A percentile compares a stretch with the other conserved stretches of the same genome.
These are phyloP conservation scores for Cheilosia urbana DNA, from an alignment of 2,888 invertebrate genomes.

Conservation along the genomic window DNA sequence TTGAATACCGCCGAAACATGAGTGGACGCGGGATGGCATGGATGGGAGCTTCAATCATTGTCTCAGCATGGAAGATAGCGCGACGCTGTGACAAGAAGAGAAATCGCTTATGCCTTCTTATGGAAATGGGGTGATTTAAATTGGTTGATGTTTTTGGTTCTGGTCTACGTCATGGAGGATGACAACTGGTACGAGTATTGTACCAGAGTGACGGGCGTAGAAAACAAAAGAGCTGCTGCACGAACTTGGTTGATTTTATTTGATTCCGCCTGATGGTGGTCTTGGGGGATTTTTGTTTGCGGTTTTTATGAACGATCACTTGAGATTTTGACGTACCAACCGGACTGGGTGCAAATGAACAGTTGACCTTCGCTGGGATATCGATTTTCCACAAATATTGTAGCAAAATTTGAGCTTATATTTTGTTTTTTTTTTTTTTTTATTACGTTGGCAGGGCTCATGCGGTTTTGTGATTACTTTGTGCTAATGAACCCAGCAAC, in stretches of 20 bases:
- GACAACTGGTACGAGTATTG: neutral
- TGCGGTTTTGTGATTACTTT: too few species aligned
- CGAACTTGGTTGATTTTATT: slow-evolving; percentile 16
- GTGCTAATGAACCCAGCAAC: too few species aligned
- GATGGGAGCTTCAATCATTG: slow-evolving; percentile 29
- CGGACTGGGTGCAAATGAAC: too few species aligned
- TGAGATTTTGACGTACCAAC: too few species aligned
- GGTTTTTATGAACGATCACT: too few species aligned
- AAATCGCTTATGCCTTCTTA: slow-evolving; percentile 52
- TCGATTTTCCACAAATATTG: too few species aligned
- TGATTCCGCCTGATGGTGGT: neutral
- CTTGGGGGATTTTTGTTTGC: too few species aligned
- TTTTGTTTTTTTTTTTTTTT: too few species aligned
- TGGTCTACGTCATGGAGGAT: neutral
- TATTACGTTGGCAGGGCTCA: too few species aligned
- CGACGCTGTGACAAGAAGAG: slow-evolving; percentile 49
- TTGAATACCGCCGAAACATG: slow-evolving; percentile 64
- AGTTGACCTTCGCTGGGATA: too few species aligned
- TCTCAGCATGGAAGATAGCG: slow-evolving; percentile 24
- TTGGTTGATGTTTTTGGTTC: slow-evolving; percentile 28
- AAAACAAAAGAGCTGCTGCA: slow-evolving; percentile 40
- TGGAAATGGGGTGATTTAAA: slow-evolving; percentile 41
- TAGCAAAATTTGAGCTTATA: too few species aligned
- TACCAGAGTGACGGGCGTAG: neutral
- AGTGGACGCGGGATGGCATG: slow-evolving; percentile 39